These are phyloP conservation scores for Empis livida DNA, from an alignment of 2,888 invertebrate genomes.

Conservation along the genomic window DNA sequence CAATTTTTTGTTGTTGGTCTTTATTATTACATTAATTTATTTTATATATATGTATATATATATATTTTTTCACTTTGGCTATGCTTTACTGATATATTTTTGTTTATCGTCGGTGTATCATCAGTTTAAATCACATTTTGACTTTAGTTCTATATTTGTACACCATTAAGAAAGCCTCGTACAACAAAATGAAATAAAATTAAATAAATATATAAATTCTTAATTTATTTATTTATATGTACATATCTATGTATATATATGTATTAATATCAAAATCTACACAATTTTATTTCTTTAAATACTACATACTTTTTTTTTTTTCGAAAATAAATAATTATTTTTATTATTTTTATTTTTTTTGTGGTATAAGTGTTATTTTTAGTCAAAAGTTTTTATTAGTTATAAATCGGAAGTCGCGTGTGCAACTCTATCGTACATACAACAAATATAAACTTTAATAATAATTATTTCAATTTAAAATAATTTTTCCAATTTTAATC, in stretches of 20 bases:
- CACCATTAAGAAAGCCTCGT: too few species aligned
- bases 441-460: neutral
- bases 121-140: too few species aligned
- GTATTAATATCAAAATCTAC: neutral
- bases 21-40: too few species aligned
- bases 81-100: too few species aligned
- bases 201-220: too few species aligned
- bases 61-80: neutral
- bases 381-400: neutral
- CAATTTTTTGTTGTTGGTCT: too few species aligned
- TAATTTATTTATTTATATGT: too few species aligned
- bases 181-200: too few species aligned
- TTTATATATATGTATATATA: neutral
- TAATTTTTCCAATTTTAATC: too few species aligned
- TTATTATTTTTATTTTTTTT: too few species aligned
- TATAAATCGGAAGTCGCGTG: constrained; percentile 2
- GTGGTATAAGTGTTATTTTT: neutral
- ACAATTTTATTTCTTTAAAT: neutral
- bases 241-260: too few species aligned
- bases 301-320: neutral
- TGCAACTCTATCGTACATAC: neutral
- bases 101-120: too few species aligned
- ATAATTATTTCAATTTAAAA: neutral
- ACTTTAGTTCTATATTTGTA: neutral
- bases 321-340: neutral